Conservation (phyloP, 1,140 invertebrate genomes). For the Trachelipus rathkii region DNA sequence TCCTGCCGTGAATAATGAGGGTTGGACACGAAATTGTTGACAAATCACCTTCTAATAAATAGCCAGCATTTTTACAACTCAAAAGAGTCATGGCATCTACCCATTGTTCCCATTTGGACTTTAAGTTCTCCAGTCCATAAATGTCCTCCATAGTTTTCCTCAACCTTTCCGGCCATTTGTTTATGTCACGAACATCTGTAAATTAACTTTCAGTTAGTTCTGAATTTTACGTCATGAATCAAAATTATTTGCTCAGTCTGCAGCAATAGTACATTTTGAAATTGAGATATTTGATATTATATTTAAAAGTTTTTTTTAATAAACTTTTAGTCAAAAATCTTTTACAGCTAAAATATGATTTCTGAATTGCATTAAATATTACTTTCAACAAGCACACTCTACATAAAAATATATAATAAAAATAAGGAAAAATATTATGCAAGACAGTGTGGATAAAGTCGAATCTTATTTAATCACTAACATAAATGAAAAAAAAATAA, state of each 20-base stretch:
- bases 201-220: conserved; percentile 19
- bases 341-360: too few relatives aligned
- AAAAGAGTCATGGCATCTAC: conserved; percentile 62
- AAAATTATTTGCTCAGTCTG: too few relatives aligned
- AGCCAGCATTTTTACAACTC: conserved; percentile 58
- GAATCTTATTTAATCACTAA: not conserved
- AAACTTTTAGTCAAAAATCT: too few relatives aligned
- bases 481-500: not conserved
- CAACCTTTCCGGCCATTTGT: conserved; percentile 74
- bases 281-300: too few relatives aligned
- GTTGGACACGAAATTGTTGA: conserved; percentile 54
- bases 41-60: conserved; percentile 66
- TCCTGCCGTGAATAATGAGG: conserved; percentile 53
- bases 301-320: too few relatives aligned
- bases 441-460: not conserved
- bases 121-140: conserved; percentile 71
- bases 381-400: too few relatives aligned
- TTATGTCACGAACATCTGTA: conserved; percentile 61
- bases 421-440: too few relatives aligned
- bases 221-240: too few relatives aligned
- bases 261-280: too few relatives aligned
- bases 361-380: too few relatives aligned
- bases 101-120: conserved; percentile 67
- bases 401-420: too few relatives aligned
- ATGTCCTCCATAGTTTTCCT: conserved; percentile 64